These are phyloP conservation scores for Rosalia funebris DNA, from an alignment of 2,888 invertebrate genomes.

Conservation along the genomic window DNA sequence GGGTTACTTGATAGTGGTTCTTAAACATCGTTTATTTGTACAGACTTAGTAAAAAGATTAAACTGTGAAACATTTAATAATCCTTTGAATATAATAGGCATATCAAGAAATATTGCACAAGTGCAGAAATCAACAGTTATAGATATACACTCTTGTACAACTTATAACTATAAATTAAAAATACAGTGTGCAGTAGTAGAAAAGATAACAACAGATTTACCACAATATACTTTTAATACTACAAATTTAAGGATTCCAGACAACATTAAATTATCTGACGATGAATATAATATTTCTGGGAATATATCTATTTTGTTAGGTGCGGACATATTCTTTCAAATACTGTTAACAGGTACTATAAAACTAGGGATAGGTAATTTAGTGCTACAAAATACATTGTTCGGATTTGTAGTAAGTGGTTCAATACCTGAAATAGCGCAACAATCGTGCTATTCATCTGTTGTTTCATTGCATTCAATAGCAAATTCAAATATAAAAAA, in stretches of 20 bases:
- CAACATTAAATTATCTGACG: background rate
- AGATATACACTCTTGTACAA: background rate
- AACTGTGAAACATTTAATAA: background rate
- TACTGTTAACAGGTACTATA: background rate
- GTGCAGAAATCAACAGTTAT: background rate
- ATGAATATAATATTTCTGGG: background rate
- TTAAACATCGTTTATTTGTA: background rate
- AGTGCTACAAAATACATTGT: background rate
- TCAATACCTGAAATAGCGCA: background rate
- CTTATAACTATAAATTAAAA: background rate
- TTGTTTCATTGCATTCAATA: background rate
- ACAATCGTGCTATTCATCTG: background rate
- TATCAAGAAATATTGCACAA: background rate
- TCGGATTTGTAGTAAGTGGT: background rate
- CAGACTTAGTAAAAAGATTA: background rate
- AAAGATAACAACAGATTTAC: background rate
- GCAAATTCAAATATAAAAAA: background rate
- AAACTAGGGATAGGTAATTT: background rate
- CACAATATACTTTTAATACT: background rate
- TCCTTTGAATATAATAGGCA: background rate
- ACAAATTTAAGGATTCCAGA: background rate
- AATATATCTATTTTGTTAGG: background rate
- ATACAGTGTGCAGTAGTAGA: background rate
- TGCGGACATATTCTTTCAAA: background rate
- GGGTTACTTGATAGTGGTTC: background rate